Base-by-base conservation (phyloP, 2,888 invertebrate species). In the Galerucella nymphaeae region DNA sequence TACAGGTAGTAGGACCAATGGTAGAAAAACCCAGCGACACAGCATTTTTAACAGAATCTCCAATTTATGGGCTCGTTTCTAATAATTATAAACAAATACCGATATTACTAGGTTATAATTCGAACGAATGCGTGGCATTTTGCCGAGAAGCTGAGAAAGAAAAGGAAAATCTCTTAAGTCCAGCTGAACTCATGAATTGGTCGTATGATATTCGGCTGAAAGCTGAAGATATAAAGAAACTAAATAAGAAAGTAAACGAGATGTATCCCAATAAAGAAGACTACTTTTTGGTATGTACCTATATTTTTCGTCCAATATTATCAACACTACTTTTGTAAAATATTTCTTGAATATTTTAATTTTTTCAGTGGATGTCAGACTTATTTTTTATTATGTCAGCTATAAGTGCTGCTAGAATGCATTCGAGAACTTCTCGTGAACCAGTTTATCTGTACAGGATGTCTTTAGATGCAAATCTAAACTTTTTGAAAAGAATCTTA, bases 1-100 rank as follows among this genome's bases (percentile, higher is more conserved):
- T 48, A 1, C 30, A 69, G n/a, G 16, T 67, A 23, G 58, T 66
- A 9, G 75, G 61, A 41, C 75, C 76, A 16, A 66, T 74, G 9
- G 57, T 75, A 16, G 75, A 74, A 70, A 67, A 69, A 64, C 66
- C 66, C 41, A 76, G 71, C 38, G 57, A 66, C 8, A 66, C 74
- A 30, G 75, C 74, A 0, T 76, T 81, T 59, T 45, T 81, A 4
- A 71, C 75, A 8, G 71, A 69, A 59, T 45, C 75, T 14, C 81
- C 81, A 0, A 9, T 75, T 10, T 74, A 79, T 9, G 63, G 79
- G 9, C 72, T 81, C 0, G 58, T 16, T 16, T 65, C 73, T 13
- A 79, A 80, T 14, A 71, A 78, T n/a, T 79, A 78, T 57, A 77
- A 78, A 23, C 63, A 78, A 41, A 80, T 81, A 6, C 81, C 81